phyloP scores from a whole-genome alignment of 2,113 vertebrate genomes.

The Picathartes gymnocephalus region DNA sequence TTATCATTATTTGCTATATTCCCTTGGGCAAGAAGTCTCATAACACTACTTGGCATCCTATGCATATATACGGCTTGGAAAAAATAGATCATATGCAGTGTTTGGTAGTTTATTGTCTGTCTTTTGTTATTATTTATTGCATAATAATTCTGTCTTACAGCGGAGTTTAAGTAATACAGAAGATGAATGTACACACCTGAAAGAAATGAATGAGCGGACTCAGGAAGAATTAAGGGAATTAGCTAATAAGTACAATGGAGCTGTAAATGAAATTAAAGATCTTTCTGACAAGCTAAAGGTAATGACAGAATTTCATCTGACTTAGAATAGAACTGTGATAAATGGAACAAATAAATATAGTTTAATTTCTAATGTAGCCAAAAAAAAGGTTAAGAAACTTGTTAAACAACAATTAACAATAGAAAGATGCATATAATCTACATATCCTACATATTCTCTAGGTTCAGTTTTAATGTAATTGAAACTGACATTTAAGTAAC shows the following conservation, averaged over 20 bases:
- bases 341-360: neutral
- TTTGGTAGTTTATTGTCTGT: neutral
- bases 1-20: neutral
- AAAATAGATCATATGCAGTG: neutral
- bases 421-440: neutral
- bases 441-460: neutral
- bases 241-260: slow-evolving; percentile 96
- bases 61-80: neutral
- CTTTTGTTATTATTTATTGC: neutral
- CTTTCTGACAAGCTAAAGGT: slow-evolving; percentile 97
- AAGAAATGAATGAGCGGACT: slow-evolving; percentile 94
- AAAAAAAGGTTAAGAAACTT: neutral
- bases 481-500: neutral
- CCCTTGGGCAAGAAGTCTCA: neutral
- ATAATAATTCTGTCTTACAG: slow-evolving; percentile 68
- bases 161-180: slow-evolving; percentile 95
- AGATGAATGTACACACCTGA: slow-evolving; percentile 98
- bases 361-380: neutral
- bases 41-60: neutral
- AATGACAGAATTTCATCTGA: neutral
- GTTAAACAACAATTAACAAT: neutral
- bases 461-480: neutral
- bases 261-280: slow-evolving; percentile 96
- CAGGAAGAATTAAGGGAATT: slow-evolving; percentile 95
- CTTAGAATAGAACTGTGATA: neutral